Conservation (phyloP, 2,113 vertebrate genomes). For the Marmota flaviventris region DNA sequence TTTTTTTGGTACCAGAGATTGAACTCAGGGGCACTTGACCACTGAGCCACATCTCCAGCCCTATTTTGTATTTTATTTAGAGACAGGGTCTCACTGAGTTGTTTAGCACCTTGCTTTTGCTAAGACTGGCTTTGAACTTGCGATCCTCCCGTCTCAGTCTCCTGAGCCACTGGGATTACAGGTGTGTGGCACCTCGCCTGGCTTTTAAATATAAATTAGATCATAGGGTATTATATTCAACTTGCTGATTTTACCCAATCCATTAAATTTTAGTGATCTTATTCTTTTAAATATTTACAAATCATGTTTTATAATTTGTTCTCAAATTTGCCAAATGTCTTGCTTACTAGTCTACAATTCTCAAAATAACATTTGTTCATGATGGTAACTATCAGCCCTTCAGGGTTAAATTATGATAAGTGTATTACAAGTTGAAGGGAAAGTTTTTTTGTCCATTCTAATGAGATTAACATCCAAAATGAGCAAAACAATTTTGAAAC, state of each 20-base stretch:
- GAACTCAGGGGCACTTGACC: too few relatives aligned
- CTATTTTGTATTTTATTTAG: too few relatives aligned
- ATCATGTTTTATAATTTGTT: constrained; percentile 35
- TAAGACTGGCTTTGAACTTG: too few relatives aligned
- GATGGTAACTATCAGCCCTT: background rate
- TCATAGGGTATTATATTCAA: background rate
- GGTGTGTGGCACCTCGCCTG: too few relatives aligned
- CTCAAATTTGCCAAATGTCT: background rate
- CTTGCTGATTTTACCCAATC: background rate
- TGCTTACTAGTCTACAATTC: background rate
- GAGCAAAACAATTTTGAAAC: background rate
- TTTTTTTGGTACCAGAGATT: too few relatives aligned
- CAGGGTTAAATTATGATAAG: background rate
- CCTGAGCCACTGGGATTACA: too few relatives aligned
- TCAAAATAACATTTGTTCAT: constrained; percentile 21
- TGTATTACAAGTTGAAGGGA: background rate
- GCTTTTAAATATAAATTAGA: background rate
- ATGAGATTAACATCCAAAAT: background rate
- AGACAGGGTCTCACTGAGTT: too few relatives aligned
- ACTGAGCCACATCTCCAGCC: too few relatives aligned
- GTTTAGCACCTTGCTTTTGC: too few relatives aligned
- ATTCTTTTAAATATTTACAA: background rate
- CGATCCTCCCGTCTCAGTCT: too few relatives aligned
- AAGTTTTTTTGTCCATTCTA: background rate
- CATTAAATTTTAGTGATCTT: background rate